Conservation (phyloP, 2,797 vertebrate species). For the Glyptemys insculpta region DNA sequence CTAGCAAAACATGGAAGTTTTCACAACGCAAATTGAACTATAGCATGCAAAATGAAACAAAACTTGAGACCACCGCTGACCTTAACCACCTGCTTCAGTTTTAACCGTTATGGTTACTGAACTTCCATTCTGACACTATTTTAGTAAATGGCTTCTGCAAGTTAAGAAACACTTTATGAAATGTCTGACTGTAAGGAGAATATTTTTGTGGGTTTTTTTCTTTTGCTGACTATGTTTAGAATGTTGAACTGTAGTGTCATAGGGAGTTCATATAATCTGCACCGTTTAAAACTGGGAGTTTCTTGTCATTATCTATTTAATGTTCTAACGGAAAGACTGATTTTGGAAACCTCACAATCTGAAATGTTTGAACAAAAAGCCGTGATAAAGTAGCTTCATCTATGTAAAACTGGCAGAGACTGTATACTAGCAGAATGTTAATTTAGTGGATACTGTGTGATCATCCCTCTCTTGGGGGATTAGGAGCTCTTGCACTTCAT, state of each 20-base stretch:
- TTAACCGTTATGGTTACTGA: conserved; percentile 3
- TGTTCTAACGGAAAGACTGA: not conserved
- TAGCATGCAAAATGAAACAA: conserved; percentile 1
- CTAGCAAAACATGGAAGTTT: not conserved
- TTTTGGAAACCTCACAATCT: conserved; percentile 25
- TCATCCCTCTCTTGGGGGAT: not conserved
- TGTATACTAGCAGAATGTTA: not conserved
- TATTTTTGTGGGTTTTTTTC: not conserved
- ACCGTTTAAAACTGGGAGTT: conserved; percentile 41
- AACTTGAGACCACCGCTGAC: not conserved
- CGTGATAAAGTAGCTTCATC: conserved; percentile 21
- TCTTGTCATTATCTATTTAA: conserved; percentile 13
- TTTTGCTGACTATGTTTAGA: conserved; percentile 31
- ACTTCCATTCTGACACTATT: not conserved
- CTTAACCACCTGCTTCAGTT: not conserved
- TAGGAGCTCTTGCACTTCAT: not conserved
- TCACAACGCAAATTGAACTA: not conserved
- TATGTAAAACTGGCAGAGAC: conserved; percentile 39
- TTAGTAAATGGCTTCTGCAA: conserved; percentile 40
- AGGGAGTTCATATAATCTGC: conserved; percentile 28
- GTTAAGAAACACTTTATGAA: conserved; percentile 60
- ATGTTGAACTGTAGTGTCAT: not conserved
- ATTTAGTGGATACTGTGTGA: not conserved
- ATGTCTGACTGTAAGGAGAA: not conserved
- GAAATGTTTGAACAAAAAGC: conserved; percentile 26